Evolutionary conservation across 2,888 invertebrate genomes (phyloP).

Genomic region (Cataglyphis livida): DNA sequence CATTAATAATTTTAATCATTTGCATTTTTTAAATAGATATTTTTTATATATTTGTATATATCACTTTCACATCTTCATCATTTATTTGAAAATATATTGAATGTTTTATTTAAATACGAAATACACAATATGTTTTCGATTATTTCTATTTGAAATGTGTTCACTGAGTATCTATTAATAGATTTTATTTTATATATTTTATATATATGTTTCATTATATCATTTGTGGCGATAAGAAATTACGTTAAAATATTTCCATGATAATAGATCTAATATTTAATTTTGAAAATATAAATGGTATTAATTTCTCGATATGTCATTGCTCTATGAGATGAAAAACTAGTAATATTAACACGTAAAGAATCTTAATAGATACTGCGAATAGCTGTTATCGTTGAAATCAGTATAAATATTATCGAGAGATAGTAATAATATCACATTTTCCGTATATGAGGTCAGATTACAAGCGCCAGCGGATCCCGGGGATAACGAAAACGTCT

Average conservation of each 20-base stretch:
- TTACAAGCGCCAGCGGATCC: slow-evolving; percentile 1
- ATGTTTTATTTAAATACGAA: not conserved
- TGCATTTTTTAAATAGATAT: not conserved
- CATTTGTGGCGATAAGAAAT: not conserved
- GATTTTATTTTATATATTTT: not conserved
- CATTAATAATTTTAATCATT: not conserved
- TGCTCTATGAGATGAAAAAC: not conserved
- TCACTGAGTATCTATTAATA: not conserved
- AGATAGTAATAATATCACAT: not conserved
- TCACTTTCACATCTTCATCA: not conserved
- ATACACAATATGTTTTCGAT: not conserved
- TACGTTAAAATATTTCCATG: not conserved
- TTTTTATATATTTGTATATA: not conserved
- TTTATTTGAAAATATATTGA: not conserved
- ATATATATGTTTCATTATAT: not conserved
- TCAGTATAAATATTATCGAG: not conserved
- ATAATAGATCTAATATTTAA: not conserved
- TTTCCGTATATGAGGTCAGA: slow-evolving; percentile 19
- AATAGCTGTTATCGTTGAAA: not conserved
- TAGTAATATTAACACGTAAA: not conserved
- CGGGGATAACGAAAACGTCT: slow-evolving; percentile 56
- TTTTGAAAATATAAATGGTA: not conserved
- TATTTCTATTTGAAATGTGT: not conserved
- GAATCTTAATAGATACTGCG: not conserved
- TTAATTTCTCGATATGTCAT: not conserved